Conservation (phyloP, 2,888 invertebrate species). For the Drosophila cognata region DNA sequence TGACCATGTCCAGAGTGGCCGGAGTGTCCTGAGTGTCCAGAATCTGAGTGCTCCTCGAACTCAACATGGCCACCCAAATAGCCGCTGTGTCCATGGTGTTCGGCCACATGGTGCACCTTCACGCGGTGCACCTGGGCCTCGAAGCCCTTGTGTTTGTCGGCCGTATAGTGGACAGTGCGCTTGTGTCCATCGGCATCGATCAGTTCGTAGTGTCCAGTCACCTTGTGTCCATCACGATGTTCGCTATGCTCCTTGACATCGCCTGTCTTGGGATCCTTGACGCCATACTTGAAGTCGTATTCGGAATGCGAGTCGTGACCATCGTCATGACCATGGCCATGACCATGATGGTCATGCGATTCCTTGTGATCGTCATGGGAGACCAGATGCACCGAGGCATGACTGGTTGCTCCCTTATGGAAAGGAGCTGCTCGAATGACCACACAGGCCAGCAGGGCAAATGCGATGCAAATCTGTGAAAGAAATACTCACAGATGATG, state of each 20-base stretch:
- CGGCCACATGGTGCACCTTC: constrained; percentile 58
- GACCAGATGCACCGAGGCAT: constrained; percentile 73
- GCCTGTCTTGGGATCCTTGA: constrained; percentile 77
- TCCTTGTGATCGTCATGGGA: constrained; percentile 73
- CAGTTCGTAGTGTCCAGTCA: constrained; percentile 80
- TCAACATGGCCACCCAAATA: constrained; percentile 69
- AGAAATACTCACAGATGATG: not conserved
- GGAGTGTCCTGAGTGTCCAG: constrained; percentile 35
- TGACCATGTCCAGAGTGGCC: constrained; percentile 45
- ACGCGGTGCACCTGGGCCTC: constrained; percentile 74
- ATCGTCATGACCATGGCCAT: constrained; percentile 56
- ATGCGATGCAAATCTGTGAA: constrained; percentile 50
- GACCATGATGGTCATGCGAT: constrained; percentile 62
- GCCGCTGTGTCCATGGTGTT: constrained; percentile 68
- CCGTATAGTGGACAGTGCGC: constrained; percentile 78
- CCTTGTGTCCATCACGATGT: constrained; percentile 75
- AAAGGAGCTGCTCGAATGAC: constrained; percentile 53
- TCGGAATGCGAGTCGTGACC: constrained; percentile 71
- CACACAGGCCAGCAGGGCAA: constrained; percentile 57
- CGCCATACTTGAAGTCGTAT: constrained; percentile 76
- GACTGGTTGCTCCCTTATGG: constrained; percentile 73
- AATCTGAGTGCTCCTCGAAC: constrained; percentile 63
- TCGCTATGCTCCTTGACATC: constrained; percentile 75
- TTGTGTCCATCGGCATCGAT: constrained; percentile 81
- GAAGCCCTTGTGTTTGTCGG: constrained; percentile 80